Evolutionary conservation across 1,140 invertebrate species (phyloP), one percentile per base, ranked within the genome.

Genomic region (Achroia grisella): DNA sequence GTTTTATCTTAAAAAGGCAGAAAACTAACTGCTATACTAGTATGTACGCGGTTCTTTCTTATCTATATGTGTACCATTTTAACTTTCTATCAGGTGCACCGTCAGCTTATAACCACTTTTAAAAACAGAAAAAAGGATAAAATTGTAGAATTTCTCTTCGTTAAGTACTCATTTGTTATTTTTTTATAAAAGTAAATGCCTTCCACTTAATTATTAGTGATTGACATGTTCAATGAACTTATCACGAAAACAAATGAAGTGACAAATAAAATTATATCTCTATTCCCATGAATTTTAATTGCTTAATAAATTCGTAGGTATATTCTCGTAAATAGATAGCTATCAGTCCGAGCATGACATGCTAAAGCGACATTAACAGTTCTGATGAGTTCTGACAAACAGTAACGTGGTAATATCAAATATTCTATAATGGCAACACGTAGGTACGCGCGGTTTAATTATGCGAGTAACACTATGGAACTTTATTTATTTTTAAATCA

Each of bases 311-410:
- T 66, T 56, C 48, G 58, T 57, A n/a, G n/a, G n/a, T n/a, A 67
- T 71, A 69, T 68, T 71, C 75, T 75, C 70, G 71, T 74, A 77
- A 76, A 70, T 13, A 42, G 75, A 79, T 77, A 75, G 54, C 23
- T 14, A 80, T 76, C 71, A 35, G 33, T 50, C 48, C 46, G 49
- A 52, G 48, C 59, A 74, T 81, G 68, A 81, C 77, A 81, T 81
- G 77, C 77, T 67, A 81, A 77, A 69, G 49, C 52, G 56, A 73
- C 74, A 81, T 81, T 78, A 81, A 77, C 72, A 71, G 65, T 64
- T 70, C 56, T 77, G 68, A 76, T 66, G 74, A 71, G 65, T 64
- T 70, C 56, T 77, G 68, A 76, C 68, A 76, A 78, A 76, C 71
- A 77, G 55, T 73, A 71, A 75, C 62, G 56, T 63, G 53, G 55